Percentiles rank a stretch among this genome's conserved stretches.
Conservation (phyloP, 2,113 vertebrate species). For the Epinephelus lanceolatus region DNA sequence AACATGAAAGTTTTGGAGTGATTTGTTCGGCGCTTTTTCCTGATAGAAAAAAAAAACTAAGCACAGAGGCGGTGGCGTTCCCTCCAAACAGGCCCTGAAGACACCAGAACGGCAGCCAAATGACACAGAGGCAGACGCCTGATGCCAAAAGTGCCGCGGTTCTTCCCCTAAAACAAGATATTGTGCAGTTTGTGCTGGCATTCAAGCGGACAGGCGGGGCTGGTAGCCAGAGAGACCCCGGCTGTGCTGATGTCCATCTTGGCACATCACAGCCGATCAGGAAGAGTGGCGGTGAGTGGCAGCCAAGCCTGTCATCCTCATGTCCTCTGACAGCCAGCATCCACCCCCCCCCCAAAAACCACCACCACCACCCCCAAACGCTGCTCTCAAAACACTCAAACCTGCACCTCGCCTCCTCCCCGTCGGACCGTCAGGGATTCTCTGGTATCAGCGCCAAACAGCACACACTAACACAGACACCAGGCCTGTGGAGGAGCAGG, state of each 20-base stretch:
- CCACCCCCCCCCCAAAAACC: slow-evolving; percentile 43
- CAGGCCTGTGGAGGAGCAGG: neutral
- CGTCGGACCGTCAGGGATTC: neutral
- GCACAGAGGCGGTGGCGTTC: slow-evolving; percentile 24
- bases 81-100: slow-evolving; percentile 69
- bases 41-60: slow-evolving; percentile 11
- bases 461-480: neutral
- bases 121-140: slow-evolving; percentile 49
- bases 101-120: slow-evolving; percentile 75
- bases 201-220: slow-evolving; percentile 64
- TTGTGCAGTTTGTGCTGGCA: slow-evolving; percentile 68
- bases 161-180: slow-evolving; percentile 74
- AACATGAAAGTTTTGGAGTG: slow-evolving; percentile 66
- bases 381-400: slow-evolving; percentile 9
- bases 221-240: slow-evolving; percentile 66
- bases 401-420: neutral
- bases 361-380: neutral
- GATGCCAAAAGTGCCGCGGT: slow-evolving; percentile 66
- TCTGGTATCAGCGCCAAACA: slow-evolving; percentile 2
- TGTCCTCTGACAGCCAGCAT: slow-evolving; percentile 78
- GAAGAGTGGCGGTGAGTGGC: slow-evolving; percentile 74
- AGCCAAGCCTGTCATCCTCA: slow-evolving; percentile 82
- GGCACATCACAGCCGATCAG: slow-evolving; percentile 81
- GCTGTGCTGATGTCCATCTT: slow-evolving; percentile 77
- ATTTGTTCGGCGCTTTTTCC: slow-evolving; percentile 57